Base-by-base conservation (phyloP, 2,797 vertebrate genomes). In the Rousettus madagascariensis region DNA sequence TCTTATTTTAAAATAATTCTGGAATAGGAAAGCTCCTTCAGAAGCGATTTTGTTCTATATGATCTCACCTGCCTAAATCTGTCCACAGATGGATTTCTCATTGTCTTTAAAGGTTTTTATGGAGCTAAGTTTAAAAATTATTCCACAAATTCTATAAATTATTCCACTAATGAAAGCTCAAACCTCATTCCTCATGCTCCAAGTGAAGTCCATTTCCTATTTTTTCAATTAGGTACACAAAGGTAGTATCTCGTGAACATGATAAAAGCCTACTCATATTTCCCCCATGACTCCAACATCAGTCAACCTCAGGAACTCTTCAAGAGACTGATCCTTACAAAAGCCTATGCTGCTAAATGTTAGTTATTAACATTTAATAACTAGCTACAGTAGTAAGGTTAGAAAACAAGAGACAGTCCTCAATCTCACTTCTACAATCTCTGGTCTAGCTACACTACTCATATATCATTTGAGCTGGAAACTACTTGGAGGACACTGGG, bases 101-200 rank as follows among this genome's bases (percentile, higher is more conserved):
- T 61, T 53, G 61, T 83, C 80, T 90, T 94, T 77, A 51, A 92
- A 90, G 20, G 15, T 85, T 95, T 95, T 95, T 75, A 43, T 63
- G 36, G 59, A 86, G 49, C 33, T 61, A 87, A 95, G 26, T 72
- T 77, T n/a, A 91, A 93, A 92, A 89, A 69, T 63, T 59, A 63
- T 69, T 55, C 28, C 38, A 17, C 41, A 85, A 49, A 51, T 49
- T 71, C 28, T 71, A 33, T 24, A 59, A 71, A 33, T 90, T 61
- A 59, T 77, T 83, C 43, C 26, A 69, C 38, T 93, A 95, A 71
- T 68, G 38, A 96, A 96, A 93, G 33, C 22, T 43, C n/a, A 86
- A 65, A 10, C 16, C 33, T 90, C 36, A 69, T 59, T 13, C 3
- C 13, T 74, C 30, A 41, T 86, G 68, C 30, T 94, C 66, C 66